A percentile compares a stretch with the other conserved stretches of the same genome.
Evolutionary conservation across 2,888 invertebrate genomes (phyloP).

Genomic region (Tenodera sinensis): DNA sequence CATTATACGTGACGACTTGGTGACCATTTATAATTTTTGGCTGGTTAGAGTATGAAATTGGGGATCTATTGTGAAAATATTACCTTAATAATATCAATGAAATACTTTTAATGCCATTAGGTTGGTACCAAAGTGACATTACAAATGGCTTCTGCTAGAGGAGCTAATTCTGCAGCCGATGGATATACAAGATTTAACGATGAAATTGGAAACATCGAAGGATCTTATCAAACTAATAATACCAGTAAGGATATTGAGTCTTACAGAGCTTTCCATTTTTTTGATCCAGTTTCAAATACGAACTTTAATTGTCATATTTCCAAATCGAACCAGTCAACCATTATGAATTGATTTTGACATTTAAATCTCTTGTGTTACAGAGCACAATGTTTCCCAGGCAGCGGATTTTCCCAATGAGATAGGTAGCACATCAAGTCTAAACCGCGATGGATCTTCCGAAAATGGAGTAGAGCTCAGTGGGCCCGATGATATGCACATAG

Average conservation of each 20-base stretch:
- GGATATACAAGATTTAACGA: constrained; percentile 63
- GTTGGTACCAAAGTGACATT: neutral
- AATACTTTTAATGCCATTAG: neutral
- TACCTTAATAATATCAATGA: neutral
- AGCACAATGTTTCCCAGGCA: constrained; percentile 11
- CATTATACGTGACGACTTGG: neutral
- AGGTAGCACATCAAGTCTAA: constrained; percentile 34
- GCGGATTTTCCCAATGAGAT: constrained; percentile 34
- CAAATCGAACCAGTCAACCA: constrained; percentile 45
- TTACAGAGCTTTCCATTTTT: neutral
- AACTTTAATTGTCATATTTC: neutral
- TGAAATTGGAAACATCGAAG: constrained; percentile 45
- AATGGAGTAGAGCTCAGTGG: constrained; percentile 33
- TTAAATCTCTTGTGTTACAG: neutral
- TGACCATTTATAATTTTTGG: neutral
- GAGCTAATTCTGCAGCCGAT: constrained; percentile 57
- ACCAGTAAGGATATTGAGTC: constrained; percentile 50
- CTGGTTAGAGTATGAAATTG: neutral
- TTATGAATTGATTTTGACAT: neutral
- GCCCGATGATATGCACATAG: constrained; percentile 32
- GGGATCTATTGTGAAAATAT: neutral
- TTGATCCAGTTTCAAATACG: neutral
- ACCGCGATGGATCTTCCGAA: constrained; percentile 36
- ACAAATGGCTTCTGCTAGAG: constrained; percentile 54
- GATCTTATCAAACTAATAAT: constrained; percentile 60